Evolutionary conservation across 2,797 vertebrate species (phyloP), one percentile per base, ranked within the genome.

Genomic region (Microctenopoma stevenorrisi): DNA sequence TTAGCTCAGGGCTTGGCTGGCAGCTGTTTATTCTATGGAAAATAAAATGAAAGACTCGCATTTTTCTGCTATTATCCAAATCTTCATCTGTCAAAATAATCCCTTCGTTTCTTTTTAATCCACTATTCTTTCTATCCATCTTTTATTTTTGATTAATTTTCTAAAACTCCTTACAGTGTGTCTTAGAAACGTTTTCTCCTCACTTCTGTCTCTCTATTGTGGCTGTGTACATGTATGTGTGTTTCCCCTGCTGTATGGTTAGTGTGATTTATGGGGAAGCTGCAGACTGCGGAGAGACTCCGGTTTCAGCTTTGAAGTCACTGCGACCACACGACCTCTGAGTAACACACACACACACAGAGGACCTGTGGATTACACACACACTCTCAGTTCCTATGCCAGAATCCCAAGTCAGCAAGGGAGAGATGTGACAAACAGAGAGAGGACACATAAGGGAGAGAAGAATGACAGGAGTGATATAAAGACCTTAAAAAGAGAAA

Each of bases 261-360:
- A 94, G 85, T 94, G 93, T 95, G 94, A 96, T 94, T 95, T 94
- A 94, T 91, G 94, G 86, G 43, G 0, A 91, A 91, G 89, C 92
- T 89, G 78, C 88, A 92, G 85, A 90, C 82, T 83, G 73, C 55
- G 76, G 70, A 86, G 91, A 92, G 92, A 94, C 87, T 93, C 91
- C 83, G 82, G 89, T 94, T 96, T 89, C 84, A 84, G 81, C 94
- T 96, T 96, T 96, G 95, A 96, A 95, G 93, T 94, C 77, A 54
- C 68, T 87, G 81, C 67, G 73, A 93, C 91, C 90, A 90, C 87
- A 89, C 88, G 91, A 89, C 89, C 55, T 75, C 73, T 62, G 68
- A 57, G 75, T 58, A 61, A 70, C 74, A 72, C 79, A 64, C 70
- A 81, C 53, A 61, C 30, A 46, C 25, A 73, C 7, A 59, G 22